A percentile compares a stretch with the other conserved stretches of the same genome.
Conservation (phyloP, 2,888 invertebrate genomes). For the Liodrosophila aerea region DNA sequence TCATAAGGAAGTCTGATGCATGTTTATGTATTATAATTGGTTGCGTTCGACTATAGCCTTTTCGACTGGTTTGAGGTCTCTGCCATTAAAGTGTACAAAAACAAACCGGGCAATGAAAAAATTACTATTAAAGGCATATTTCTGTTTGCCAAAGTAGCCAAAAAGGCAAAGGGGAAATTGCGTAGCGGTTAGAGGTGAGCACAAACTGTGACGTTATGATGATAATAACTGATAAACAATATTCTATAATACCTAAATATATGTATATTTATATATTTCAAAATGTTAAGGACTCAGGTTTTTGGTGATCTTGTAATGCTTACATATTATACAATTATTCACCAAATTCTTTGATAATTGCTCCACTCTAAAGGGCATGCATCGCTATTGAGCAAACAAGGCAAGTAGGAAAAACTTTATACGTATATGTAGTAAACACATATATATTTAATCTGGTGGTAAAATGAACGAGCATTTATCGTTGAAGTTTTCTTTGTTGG, state of each 20-base stretch:
- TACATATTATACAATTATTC: background rate
- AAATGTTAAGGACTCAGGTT: too few species aligned
- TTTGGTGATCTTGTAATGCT: too few species aligned
- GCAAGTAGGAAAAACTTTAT: background rate
- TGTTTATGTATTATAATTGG: too few species aligned
- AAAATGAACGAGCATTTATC: conserved; percentile 33
- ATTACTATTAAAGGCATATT: conserved; percentile 20
- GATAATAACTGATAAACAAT: too few species aligned
- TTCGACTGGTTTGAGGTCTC: too few species aligned
- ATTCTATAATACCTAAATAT: too few species aligned
- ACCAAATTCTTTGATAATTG: background rate
- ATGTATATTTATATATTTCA: too few species aligned
- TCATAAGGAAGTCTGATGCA: too few species aligned
- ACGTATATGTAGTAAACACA: background rate
- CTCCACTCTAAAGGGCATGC: background rate
- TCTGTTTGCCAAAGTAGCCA: conserved; percentile 28
- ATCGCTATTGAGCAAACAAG: background rate
- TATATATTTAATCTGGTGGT: conserved; percentile 11
- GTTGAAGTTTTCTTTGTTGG: conserved; percentile 49
- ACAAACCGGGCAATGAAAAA: conserved; percentile 22
- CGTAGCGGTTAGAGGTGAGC: conserved; percentile 31
- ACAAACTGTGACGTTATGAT: conserved; percentile 28
- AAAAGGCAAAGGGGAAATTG: conserved; percentile 14
- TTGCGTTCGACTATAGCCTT: too few species aligned
- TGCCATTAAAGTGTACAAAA: conserved; percentile 40